These are phyloP conservation scores for Dendroctonus valens DNA, from an alignment of 1,140 invertebrate species.

Conservation along the genomic window DNA sequence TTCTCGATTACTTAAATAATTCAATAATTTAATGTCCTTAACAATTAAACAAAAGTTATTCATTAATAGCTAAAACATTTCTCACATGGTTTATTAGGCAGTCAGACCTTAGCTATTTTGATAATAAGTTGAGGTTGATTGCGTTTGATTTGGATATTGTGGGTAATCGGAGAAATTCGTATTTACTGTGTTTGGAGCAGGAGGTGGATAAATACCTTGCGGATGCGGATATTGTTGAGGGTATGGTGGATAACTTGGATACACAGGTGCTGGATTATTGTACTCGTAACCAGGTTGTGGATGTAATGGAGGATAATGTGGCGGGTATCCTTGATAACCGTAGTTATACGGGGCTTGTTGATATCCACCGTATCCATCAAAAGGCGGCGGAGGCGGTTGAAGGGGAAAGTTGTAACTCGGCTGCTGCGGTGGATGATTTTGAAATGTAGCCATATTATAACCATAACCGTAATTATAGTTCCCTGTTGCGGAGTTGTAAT, in stretches of 20 bases:
- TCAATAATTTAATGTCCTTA: too few species aligned
- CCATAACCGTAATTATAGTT: conserved; percentile 39
- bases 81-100: background rate
- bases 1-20: too few species aligned
- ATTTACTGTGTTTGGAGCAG: conserved; percentile 25
- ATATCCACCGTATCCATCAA: conserved; percentile 41
- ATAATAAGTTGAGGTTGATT: conserved; percentile 13
- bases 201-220: conserved; percentile 42
- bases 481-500: conserved; percentile 36
- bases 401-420: conserved; percentile 38
- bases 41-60: too few species aligned
- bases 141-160: conserved; percentile 31
- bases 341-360: conserved; percentile 46
- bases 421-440: conserved; percentile 40
- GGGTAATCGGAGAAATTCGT: conserved; percentile 41
- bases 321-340: conserved; percentile 42
- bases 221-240: conserved; percentile 55
- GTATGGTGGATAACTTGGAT: conserved; percentile 50
- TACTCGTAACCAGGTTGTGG: conserved; percentile 40
- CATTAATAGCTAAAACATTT: too few species aligned
- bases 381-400: conserved; percentile 42
- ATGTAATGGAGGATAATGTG: conserved; percentile 41
- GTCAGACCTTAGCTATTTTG: conserved; percentile 18
- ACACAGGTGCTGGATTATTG: conserved; percentile 46
- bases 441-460: conserved; percentile 39